phyloP scores from a whole-genome alignment of 2,888 invertebrate species.

The Amphipoea lucens region DNA sequence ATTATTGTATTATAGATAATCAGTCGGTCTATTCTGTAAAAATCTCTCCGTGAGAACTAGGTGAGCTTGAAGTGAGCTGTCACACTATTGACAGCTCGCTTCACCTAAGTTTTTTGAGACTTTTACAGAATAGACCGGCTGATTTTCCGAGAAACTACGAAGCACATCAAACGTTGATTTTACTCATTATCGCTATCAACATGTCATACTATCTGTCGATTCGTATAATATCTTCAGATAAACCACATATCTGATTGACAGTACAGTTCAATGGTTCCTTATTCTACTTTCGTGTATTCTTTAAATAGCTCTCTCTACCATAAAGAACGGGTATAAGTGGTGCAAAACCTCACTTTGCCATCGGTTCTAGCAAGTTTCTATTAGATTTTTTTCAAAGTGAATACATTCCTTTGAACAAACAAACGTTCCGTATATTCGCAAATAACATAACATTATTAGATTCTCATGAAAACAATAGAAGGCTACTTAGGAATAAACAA shows the following conservation, averaged over 20 bases:
- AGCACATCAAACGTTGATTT: constrained; percentile 1
- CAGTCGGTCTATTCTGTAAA: neutral
- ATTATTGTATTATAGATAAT: too few species aligned
- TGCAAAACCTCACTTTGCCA: constrained; percentile 17
- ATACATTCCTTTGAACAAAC: constrained; percentile 11
- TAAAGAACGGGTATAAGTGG: constrained; percentile 7
- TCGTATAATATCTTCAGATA: constrained; percentile 38
- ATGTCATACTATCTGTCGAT: constrained; percentile 18
- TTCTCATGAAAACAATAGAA: constrained; percentile 22
- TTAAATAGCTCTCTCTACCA: constrained; percentile 38
- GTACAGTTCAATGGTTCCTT: constrained; percentile 38
- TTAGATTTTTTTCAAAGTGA: constrained; percentile 2
- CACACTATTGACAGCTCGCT: neutral
- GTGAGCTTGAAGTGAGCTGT: neutral
- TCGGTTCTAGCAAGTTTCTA: constrained; percentile 9
- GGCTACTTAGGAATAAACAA: constrained; percentile 44
- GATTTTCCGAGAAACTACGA: neutral
- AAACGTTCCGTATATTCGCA: constrained; percentile 2
- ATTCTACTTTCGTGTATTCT: constrained; percentile 46
- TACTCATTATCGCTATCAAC: neutral
- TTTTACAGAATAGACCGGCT: neutral
- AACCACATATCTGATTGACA: constrained; percentile 25
- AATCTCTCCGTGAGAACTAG: neutral
- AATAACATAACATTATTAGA: constrained; percentile 25
- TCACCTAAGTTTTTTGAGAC: neutral